phyloP scores from a whole-genome alignment of 92 coral and sea anemone species.

The Siderastrea radians region DNA sequence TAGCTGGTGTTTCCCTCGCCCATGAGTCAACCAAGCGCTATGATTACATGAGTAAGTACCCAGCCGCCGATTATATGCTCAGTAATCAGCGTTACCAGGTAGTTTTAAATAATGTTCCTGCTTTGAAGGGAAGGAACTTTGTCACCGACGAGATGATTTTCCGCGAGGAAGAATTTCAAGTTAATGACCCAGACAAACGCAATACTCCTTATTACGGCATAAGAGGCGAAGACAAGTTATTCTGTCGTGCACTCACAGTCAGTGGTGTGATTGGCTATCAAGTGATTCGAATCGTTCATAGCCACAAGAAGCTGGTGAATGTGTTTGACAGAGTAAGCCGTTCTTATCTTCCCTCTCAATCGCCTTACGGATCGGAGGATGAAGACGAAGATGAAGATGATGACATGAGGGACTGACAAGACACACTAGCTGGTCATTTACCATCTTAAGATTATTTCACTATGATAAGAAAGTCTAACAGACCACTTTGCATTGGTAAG shows the following conservation, averaged over 20 bases:
- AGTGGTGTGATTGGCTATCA: no score
- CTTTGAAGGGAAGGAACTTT: conserved; percentile 24
- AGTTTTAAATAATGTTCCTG: conserved; percentile 43
- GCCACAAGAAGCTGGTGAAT: conserved; percentile 37
- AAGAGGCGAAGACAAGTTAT: conserved; percentile 26
- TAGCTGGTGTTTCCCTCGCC: conserved; percentile 52
- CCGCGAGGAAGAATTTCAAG: conserved; percentile 26
- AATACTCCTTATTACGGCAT: conserved; percentile 28
- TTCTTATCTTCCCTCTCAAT: no score
- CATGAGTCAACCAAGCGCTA: conserved; percentile 20
- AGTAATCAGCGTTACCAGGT: conserved; percentile 56
- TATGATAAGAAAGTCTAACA: no score
- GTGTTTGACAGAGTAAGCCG: conserved; percentile 38
- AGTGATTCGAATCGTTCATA: neutral
- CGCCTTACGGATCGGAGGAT: neutral
- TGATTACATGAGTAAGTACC: conserved; percentile 14
- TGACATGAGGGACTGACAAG: neutral
- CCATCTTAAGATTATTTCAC: no score
- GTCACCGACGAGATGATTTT: conserved; percentile 3
- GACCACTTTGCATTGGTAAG: no score
- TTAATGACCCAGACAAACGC: neutral
- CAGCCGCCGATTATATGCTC: conserved; percentile 10
- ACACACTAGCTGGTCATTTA: no score
- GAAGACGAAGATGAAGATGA: neutral
- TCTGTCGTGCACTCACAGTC: conserved; percentile 5